Evolutionary conservation across 2,797 vertebrate genomes (phyloP).

Genomic region (Heliangelus exortis): DNA sequence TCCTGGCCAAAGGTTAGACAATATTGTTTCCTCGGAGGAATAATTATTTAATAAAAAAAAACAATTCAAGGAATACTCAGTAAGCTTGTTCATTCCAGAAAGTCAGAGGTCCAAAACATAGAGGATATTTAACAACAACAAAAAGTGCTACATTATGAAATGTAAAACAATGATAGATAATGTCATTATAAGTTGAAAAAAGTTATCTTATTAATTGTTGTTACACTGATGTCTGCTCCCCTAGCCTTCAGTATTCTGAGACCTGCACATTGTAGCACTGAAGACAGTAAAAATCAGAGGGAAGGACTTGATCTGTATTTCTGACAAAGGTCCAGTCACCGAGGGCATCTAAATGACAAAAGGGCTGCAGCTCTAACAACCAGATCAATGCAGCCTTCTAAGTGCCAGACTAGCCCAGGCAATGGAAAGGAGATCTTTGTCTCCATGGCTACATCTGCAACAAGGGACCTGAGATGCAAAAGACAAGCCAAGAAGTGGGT

Average conservation of each 20-base stretch:
- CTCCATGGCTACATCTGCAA: not conserved
- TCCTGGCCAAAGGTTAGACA: not conserved
- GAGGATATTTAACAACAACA: not conserved
- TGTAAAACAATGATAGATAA: not conserved
- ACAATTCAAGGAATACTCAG: not conserved
- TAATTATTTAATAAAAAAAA: not conserved
- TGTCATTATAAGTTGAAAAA: not conserved
- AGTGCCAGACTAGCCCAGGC: not conserved
- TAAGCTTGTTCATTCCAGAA: not conserved
- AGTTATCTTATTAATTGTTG: not conserved
- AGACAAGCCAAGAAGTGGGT: not conserved
- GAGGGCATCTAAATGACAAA: not conserved
- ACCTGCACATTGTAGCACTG: not conserved
- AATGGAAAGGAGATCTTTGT: not conserved
- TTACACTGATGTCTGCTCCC: not conserved
- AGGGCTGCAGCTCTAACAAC: not conserved
- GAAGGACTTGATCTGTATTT: not conserved
- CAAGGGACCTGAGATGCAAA: fast-evolving
- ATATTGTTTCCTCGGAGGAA: not conserved
- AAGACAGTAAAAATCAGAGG: not conserved
- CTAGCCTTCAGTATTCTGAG: not conserved
- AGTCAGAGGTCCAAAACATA: not conserved
- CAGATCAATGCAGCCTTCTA: not conserved
- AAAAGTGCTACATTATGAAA: not conserved
- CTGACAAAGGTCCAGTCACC: not conserved